Percentiles rank a stretch among this genome's conserved stretches.
phyloP scores from a whole-genome alignment of 1,140 invertebrate genomes.

The Calliopsis andreniformis region DNA sequence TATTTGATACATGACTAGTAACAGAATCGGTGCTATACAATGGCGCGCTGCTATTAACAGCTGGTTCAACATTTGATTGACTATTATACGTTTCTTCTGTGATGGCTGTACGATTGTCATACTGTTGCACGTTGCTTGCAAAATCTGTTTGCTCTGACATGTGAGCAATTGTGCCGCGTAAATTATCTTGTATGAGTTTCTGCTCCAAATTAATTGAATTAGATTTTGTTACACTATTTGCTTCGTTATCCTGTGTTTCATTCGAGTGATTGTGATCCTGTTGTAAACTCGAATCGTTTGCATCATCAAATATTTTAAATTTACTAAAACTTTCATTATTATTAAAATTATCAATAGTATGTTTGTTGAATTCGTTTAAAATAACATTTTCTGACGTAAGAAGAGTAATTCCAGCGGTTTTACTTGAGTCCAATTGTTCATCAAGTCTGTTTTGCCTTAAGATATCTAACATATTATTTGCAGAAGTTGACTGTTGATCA shows the following conservation, averaged over 20 bases:
- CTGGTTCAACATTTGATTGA: constrained; percentile 18
- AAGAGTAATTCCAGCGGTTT: constrained; percentile 42
- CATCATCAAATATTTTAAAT: constrained; percentile 67
- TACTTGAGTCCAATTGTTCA: constrained; percentile 37
- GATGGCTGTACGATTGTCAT: constrained; percentile 31
- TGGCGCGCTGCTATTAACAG: constrained; percentile 12
- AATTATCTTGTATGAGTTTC: constrained; percentile 73
- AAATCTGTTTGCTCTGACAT: constrained; percentile 63
- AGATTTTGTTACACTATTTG: constrained; percentile 28
- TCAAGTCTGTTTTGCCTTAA: constrained; percentile 45
- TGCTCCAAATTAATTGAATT: constrained; percentile 72
- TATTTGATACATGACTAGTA: constrained; percentile 65
- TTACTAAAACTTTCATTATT: constrained; percentile 60
- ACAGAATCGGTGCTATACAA: constrained; percentile 60
- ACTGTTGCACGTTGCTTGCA: constrained; percentile 46
- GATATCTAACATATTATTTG: constrained; percentile 51
- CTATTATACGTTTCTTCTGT: constrained; percentile 19
- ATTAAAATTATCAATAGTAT: constrained; percentile 61
- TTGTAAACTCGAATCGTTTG: constrained; percentile 42
- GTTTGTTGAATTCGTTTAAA: constrained; percentile 55
- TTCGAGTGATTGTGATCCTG: constrained; percentile 40
- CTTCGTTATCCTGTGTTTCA: constrained; percentile 20
- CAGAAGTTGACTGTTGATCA: constrained; percentile 45
- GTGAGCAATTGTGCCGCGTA: constrained; percentile 72
- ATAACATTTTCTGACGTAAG: constrained; percentile 56